Evolutionary conservation across 2,797 vertebrate species (phyloP).

Genomic region (Lepilemur septentrionalis): DNA sequence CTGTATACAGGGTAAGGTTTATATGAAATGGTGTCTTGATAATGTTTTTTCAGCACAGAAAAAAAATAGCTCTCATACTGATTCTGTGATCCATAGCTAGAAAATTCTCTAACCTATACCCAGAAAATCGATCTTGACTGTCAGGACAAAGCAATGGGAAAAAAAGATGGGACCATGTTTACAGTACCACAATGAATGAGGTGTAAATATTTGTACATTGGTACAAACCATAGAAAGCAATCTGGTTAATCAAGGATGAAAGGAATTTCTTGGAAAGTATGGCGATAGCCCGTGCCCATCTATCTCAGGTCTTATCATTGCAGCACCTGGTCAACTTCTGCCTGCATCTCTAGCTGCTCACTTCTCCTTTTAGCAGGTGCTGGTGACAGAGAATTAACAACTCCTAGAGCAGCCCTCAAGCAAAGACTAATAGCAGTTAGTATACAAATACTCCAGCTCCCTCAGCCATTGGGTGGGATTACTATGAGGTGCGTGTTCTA

Average conservation of each 20-base stretch:
- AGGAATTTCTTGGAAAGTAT: not conserved
- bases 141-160: not conserved
- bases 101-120: not conserved
- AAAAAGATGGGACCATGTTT: not conserved
- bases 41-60: not conserved
- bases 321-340: not conserved
- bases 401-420: not conserved
- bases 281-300: not conserved
- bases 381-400: not conserved
- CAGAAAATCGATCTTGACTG: not conserved
- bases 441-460: not conserved
- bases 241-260: not conserved
- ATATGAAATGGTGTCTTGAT: not conserved
- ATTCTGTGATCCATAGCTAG: not conserved
- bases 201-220: not conserved
- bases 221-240: not conserved
- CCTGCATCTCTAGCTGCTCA: not conserved
- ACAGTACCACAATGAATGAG: not conserved
- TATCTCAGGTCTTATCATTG: not conserved
- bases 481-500: not conserved
- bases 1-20: not conserved
- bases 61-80: not conserved
- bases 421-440: no score
- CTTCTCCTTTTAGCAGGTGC: not conserved
- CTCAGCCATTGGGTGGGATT: not conserved